Conservation (phyloP, 2,797 vertebrate genomes). For the Megalops cyprinoides region DNA sequence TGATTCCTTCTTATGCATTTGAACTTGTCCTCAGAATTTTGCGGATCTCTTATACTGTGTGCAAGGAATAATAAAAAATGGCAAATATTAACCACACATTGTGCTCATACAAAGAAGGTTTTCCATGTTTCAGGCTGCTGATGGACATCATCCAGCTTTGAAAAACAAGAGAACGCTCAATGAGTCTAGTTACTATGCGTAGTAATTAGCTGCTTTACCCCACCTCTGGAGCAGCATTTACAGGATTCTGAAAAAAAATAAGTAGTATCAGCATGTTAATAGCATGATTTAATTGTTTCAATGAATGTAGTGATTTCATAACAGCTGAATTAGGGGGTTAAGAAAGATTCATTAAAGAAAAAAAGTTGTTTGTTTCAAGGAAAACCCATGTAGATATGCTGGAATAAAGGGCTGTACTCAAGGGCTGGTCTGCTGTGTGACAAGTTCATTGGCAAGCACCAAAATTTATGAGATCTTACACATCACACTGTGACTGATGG, state of each 20-base stretch:
- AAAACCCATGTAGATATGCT: no score
- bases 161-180: background rate
- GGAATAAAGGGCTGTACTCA: background rate
- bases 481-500: background rate
- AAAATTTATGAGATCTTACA: background rate
- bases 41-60: background rate
- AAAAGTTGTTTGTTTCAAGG: background rate
- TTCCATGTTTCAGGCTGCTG: background rate
- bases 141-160: no score
- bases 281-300: background rate
- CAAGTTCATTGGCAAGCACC: background rate
- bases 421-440: background rate
- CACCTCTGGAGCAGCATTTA: background rate
- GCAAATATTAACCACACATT: background rate
- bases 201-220: background rate
- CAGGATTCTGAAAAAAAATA: background rate
- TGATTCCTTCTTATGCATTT: conserved; percentile 39
- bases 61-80: background rate
- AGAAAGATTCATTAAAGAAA: background rate
- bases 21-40: background rate
- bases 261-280: no score
- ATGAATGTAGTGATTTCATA: background rate
- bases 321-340: background rate
- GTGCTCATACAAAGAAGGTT: background rate
- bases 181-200: background rate